phyloP scores from a whole-genome alignment of 2,888 invertebrate species.

The Hylaea fasciaria region DNA sequence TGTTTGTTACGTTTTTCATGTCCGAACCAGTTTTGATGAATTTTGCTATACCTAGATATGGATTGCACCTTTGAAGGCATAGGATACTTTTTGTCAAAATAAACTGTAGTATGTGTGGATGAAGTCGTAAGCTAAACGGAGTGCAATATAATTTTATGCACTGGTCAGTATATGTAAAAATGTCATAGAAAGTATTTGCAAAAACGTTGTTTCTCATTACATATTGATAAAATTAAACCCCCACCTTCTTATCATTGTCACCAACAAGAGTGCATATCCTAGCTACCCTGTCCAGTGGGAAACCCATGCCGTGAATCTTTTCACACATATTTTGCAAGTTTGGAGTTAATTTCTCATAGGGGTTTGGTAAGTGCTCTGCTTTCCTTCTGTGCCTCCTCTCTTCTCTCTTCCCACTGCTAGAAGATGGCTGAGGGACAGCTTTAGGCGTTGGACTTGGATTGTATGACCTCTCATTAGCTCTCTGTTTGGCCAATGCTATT shows the following conservation, averaged over 20 bases:
- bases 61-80: no score
- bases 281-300: conserved; percentile 91
- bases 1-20: no score
- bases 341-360: conserved; percentile 71
- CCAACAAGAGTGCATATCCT: conserved; percentile 92
- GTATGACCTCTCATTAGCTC: conserved; percentile 78
- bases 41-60: no score
- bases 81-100: no score
- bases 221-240: neutral
- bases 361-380: conserved; percentile 69
- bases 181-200: no score
- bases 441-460: conserved; percentile 82
- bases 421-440: conserved; percentile 53
- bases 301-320: conserved; percentile 94
- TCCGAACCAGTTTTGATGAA: no score
- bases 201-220: no score
- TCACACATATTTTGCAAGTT: conserved; percentile 88
- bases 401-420: conserved; percentile 56
- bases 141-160: no score
- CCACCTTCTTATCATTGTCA: conserved; percentile 92
- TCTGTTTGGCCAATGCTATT: conserved; percentile 76
- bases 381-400: conserved; percentile 61
- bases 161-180: neutral
- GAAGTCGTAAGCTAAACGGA: no score
- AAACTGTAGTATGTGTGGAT: no score